Evolutionary conservation across 2,797 vertebrate genomes (phyloP).

Genomic region (Leptatherina wallacei): DNA sequence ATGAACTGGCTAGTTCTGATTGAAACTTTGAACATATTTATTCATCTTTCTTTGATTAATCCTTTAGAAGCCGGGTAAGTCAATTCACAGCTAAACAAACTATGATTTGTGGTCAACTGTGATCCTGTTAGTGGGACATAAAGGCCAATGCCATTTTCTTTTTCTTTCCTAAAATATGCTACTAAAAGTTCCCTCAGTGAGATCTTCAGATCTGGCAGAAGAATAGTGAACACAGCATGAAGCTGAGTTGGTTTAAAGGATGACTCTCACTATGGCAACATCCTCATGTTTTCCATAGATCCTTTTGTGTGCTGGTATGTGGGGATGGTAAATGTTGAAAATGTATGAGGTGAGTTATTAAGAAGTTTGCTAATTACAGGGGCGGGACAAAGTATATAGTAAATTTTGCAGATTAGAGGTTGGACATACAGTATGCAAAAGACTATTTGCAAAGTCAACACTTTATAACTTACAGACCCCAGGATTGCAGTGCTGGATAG

Average conservation of each 20-base stretch:
- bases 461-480: conserved; percentile 54
- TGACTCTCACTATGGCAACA: conserved; percentile 80
- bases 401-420: conserved; percentile 83
- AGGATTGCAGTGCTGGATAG: conserved; percentile 58
- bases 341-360: conserved; percentile 82
- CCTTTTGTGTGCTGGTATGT: conserved; percentile 76
- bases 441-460: conserved; percentile 76
- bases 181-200: conserved; percentile 61
- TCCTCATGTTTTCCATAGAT: conserved; percentile 76
- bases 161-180: conserved; percentile 64
- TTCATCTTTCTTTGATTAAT: conserved; percentile 53
- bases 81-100: conserved; percentile 66
- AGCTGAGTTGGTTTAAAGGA: conserved; percentile 72
- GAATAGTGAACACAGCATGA: conserved; percentile 69
- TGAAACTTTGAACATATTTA: conserved; percentile 31
- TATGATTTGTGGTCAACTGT: conserved; percentile 63
- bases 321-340: conserved; percentile 76
- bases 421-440: conserved; percentile 68
- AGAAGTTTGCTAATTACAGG: conserved; percentile 81
- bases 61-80: conserved; percentile 41
- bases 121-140: conserved; percentile 55
- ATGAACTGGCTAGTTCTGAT: conserved; percentile 37
- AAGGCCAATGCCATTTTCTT: conserved; percentile 39
- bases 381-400: conserved; percentile 63
- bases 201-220: conserved; percentile 72